phyloP scores from a whole-genome alignment of 1,140 invertebrate species.

The Atta cephalotes region DNA sequence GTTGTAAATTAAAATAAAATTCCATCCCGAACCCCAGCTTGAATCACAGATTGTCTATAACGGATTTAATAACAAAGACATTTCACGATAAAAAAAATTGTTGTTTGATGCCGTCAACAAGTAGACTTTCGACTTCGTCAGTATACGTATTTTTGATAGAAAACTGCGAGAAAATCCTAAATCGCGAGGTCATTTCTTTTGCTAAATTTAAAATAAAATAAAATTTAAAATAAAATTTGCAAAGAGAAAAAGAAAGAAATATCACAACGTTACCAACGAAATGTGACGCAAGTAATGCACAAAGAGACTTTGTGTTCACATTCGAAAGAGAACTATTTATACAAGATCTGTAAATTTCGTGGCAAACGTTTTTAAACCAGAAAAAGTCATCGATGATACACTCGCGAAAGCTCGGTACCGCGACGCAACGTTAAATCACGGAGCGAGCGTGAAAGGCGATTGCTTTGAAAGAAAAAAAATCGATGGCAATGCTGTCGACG shows the following conservation, averaged over 20 bases:
- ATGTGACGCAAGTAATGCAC: background rate
- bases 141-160: background rate
- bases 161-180: background rate
- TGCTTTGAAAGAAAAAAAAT: constrained; percentile 25
- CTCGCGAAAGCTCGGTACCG: background rate
- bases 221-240: background rate
- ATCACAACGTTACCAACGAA: background rate
- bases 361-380: background rate
- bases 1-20: background rate
- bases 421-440: background rate
- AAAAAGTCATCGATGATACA: constrained; percentile 13
- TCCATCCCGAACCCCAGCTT: background rate
- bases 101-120: background rate
- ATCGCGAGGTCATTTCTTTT: background rate
- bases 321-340: background rate
- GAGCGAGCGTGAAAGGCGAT: constrained; percentile 44
- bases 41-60: background rate
- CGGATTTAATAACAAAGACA: background rate
- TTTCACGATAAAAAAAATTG: background rate
- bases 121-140: background rate
- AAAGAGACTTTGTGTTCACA: background rate
- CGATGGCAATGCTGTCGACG: background rate
- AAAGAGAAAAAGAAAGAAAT: background rate
- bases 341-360: background rate
- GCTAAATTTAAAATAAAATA: background rate